Base-by-base conservation (phyloP, 2,888 invertebrate species). In the Antheraea assamensis region DNA sequence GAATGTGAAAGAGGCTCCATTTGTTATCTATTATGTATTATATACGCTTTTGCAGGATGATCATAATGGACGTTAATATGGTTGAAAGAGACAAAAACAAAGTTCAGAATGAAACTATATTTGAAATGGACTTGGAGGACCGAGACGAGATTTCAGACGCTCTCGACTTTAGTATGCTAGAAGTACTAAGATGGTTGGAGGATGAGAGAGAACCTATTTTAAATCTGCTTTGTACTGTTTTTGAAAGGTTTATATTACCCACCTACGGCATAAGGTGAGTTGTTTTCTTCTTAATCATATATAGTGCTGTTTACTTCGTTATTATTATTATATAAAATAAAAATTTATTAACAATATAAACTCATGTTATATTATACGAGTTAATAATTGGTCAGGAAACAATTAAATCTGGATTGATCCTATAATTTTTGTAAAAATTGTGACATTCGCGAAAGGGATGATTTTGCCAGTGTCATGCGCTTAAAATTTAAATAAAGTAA, bases 171-270 rank as follows among this genome's bases (percentile, higher is more conserved):
- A 96, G 98, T 82, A 96, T 99, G 96, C 90, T 96, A 73, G 96
- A 97, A 83, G 85, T 98, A 75, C 95, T 98, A 68, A 92, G 94
- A 74, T 98, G 97, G 93, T 90, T 98, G 70, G 92, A 96, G 73
- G 90, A 95, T 19, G 95, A 96, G 79, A 95, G 96, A 78, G 95
- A 96, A 88, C 95, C 95, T 0, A 95, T 94, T 68, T 92, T 96
- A 17, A 96, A 96, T 85, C 90, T 95, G 19, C 82, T 96, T 72
- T 92, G 98, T 76, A 92, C 92, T 76, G 95, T 96, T 3, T 99
- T 99, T 89, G 98, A 98, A 81, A 96, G 96, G 82, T 94, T 97
- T 58, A 96, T 99, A 78, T 90, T 99, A 75, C 97, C 97, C 0
- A 98, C 98, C 0, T 96, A 98, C 89, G 97, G 97, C 47, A 97